phyloP scores from a whole-genome alignment of 1,140 invertebrate genomes.

The Heliconius eleuchia region DNA sequence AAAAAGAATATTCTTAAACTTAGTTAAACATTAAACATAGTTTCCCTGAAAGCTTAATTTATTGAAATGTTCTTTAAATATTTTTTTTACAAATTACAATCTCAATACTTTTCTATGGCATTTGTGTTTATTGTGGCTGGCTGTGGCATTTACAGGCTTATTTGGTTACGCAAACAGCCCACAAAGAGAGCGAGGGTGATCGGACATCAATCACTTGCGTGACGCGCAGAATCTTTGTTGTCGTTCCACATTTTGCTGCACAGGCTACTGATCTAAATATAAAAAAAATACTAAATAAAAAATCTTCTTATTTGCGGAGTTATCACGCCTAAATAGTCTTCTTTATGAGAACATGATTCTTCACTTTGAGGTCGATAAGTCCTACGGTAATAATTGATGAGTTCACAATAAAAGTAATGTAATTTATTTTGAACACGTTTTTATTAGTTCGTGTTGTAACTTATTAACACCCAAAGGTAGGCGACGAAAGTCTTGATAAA shows the following conservation, averaged over 20 bases:
- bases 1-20: not conserved
- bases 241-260: conserved; percentile 46
- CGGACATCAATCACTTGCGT: conserved; percentile 52
- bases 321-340: conserved; percentile 10
- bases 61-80: not conserved
- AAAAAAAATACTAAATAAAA: conserved; percentile 36
- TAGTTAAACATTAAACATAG: not conserved
- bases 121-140: conserved; percentile 40
- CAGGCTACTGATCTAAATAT: conserved; percentile 34
- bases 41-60: not conserved
- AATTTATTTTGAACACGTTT: not conserved
- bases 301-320: conserved; percentile 22
- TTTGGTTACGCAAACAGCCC: conserved; percentile 48
- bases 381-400: not conserved
- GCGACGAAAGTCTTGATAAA: no score
- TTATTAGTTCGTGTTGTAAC: not conserved
- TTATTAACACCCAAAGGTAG: no score
- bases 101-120: conserved; percentile 32
- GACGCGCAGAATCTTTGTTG: conserved; percentile 53
- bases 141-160: conserved; percentile 52
- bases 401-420: not conserved
- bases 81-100: not conserved
- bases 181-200: conserved; percentile 43
- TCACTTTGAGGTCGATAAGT: conserved; percentile 13
- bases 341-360: not conserved